Evolutionary conservation across 2,113 vertebrate genomes (phyloP).

Genomic region (Apteryx mantelli): DNA sequence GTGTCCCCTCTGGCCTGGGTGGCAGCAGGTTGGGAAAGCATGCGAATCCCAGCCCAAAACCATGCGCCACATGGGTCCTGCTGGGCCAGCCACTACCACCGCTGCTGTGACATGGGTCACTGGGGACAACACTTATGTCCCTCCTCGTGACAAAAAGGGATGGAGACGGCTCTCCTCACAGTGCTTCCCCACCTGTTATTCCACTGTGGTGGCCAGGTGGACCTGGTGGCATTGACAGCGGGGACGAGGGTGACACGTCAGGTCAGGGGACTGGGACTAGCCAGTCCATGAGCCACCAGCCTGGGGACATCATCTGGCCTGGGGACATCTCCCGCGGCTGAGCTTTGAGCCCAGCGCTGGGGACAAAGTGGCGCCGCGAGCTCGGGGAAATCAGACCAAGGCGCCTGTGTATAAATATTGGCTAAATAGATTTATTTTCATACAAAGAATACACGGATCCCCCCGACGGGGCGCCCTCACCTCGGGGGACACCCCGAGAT

Average conservation of each 20-base stretch:
- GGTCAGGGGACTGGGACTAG: not conserved
- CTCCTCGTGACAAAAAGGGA: too few relatives aligned
- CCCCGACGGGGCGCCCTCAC: fast-evolving
- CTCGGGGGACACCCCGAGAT: not conserved
- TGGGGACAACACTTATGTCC: not conserved
- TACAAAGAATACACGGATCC: constrained; percentile 70
- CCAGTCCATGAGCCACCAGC: not conserved
- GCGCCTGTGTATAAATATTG: constrained; percentile 60
- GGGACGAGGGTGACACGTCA: not conserved
- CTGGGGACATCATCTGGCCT: not conserved
- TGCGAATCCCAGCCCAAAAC: not conserved
- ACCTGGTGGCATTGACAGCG: too few relatives aligned
- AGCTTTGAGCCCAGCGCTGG: fast-evolving
- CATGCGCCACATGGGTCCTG: fast-evolving
- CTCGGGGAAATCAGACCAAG: not conserved
- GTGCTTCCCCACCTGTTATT: too few relatives aligned
- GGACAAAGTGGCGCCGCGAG: not conserved
- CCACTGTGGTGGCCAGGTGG: too few relatives aligned
- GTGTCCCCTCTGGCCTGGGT: too few relatives aligned
- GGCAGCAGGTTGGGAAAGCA: not conserved
- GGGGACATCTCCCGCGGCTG: not conserved
- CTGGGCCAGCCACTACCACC: too few relatives aligned
- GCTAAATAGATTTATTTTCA: constrained; percentile 79
- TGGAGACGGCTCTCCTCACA: too few relatives aligned
- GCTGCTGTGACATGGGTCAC: fast-evolving